Evolutionary conservation across 2,888 invertebrate genomes (phyloP).

Genomic region (Agrotis ipsilon): DNA sequence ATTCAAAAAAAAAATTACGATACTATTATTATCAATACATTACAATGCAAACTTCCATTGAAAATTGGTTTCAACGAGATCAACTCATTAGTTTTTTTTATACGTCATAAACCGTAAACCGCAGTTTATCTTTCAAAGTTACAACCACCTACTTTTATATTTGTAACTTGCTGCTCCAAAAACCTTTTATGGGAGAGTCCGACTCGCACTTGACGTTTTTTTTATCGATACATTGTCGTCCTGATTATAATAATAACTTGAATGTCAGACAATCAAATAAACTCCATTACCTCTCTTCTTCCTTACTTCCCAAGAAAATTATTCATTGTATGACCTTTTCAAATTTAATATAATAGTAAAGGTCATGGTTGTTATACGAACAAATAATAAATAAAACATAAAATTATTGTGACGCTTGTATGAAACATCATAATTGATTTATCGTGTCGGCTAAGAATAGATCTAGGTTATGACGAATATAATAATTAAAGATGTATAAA

Average conservation of each 20-base stretch:
- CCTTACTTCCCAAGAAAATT: neutral
- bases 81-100: too few relatives aligned
- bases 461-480: neutral
- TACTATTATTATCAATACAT: too few relatives aligned
- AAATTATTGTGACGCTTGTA: conserved; percentile 2
- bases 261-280: conserved; percentile 8
- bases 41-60: too few relatives aligned
- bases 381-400: conserved; percentile 2
- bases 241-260: neutral
- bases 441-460: conserved; percentile 1
- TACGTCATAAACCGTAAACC: too few relatives aligned
- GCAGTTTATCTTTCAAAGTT: too few relatives aligned
- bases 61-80: too few relatives aligned
- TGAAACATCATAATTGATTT: conserved; percentile 12
- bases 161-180: too few relatives aligned
- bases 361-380: conserved; percentile 1
- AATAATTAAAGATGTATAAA: neutral
- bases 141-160: too few relatives aligned
- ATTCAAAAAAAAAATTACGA: too few relatives aligned
- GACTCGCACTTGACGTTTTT: too few relatives aligned
- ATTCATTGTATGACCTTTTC: conserved; percentile 9
- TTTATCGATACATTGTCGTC: too few relatives aligned
- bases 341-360: conserved; percentile 25
- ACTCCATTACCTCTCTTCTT: neutral
- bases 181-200: too few relatives aligned